Percentiles rank a stretch among this genome's conserved stretches.
These are phyloP conservation scores for Harpegnathos saltator DNA, from an alignment of 1,140 invertebrate genomes.

Conservation along the genomic window DNA sequence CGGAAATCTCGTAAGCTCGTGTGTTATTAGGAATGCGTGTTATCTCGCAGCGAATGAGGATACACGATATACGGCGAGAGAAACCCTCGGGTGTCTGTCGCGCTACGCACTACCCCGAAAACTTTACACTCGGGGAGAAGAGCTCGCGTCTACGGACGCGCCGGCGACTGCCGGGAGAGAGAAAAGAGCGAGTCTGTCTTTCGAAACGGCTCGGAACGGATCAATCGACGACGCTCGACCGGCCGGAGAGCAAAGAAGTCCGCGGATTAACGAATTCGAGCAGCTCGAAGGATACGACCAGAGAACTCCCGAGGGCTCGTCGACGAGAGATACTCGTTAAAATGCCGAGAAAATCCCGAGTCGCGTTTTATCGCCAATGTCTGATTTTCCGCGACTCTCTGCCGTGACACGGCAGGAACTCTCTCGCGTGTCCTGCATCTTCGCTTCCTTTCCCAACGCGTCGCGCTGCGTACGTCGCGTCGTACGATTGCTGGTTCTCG, in stretches of 20 bases:
- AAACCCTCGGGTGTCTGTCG: not conserved
- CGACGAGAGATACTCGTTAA: not conserved
- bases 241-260: not conserved
- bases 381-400: not conserved
- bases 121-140: slow-evolving; percentile 14
- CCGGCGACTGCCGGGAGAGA: not conserved
- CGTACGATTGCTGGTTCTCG: slow-evolving; percentile 20
- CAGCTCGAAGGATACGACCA: slow-evolving; percentile 1
- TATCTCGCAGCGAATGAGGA: not conserved
- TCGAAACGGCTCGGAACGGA: not conserved
- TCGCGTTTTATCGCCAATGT: too few relatives aligned
- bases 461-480: too few relatives aligned
- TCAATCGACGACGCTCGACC: not conserved
- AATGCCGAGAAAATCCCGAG: not conserved
- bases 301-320: not conserved
- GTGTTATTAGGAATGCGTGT: not conserved
- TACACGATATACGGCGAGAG: not conserved
- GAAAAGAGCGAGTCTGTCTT: not conserved
- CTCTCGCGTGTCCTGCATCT: not conserved
- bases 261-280: not conserved
- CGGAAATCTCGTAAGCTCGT: slow-evolving; percentile 2
- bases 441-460: not conserved
- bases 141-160: not conserved
- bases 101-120: not conserved
- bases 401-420: not conserved